Percentiles rank a stretch among this genome's conserved stretches.
Conservation (phyloP, 2,888 invertebrate species). For the Eumacrocentrus americanus region DNA sequence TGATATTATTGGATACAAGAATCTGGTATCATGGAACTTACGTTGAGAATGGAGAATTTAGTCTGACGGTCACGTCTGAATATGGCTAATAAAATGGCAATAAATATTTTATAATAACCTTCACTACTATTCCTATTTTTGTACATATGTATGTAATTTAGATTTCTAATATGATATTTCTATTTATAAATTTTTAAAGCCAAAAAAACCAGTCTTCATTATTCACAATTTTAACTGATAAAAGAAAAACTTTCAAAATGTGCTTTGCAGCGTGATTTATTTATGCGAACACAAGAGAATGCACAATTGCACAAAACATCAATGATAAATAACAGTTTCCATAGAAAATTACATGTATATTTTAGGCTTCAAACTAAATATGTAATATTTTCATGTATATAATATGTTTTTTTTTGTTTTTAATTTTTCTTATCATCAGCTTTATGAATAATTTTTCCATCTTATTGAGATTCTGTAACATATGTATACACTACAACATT, state of each 20-base stretch:
- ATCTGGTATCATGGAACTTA: slow-evolving; percentile 91
- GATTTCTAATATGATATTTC: neutral
- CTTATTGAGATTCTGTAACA: neutral
- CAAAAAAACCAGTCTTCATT: neutral
- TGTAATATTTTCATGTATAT: too few species aligned
- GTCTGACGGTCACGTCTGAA: slow-evolving; percentile 89
- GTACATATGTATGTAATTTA: neutral
- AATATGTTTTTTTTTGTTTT: neutral
- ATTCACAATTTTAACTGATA: neutral
- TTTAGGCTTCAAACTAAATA: neutral
- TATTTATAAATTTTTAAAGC: too few species aligned
- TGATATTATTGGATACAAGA: slow-evolving; percentile 88
- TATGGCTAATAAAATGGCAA: slow-evolving; percentile 69
- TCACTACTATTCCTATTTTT: neutral
- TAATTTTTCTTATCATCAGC: neutral
- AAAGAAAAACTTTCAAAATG: neutral
- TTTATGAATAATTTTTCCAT: neutral
- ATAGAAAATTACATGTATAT: neutral
- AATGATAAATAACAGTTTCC: neutral
- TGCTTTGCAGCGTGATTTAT: slow-evolving; percentile 1
- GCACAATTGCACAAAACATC: neutral
- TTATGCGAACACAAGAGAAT: neutral
- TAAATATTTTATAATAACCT: neutral
- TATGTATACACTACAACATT: neutral
- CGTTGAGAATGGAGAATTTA: slow-evolving; percentile 80